phyloP scores from a whole-genome alignment of 2,888 invertebrate species.

The Adineta ricciae region DNA sequence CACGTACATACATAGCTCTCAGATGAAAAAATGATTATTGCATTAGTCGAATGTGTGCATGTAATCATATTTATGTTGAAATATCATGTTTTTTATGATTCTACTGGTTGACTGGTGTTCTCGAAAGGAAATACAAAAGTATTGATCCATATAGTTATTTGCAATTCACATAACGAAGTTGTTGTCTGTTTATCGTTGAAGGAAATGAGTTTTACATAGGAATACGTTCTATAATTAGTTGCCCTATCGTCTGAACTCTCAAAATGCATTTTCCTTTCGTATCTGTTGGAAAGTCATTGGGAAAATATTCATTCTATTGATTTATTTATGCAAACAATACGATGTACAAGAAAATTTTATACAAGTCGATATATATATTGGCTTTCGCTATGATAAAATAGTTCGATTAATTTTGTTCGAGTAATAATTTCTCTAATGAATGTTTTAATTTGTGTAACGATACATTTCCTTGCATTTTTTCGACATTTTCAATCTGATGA shows the following conservation, averaged over 20 bases:
- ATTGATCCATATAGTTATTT: not conserved
- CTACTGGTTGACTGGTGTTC: not conserved
- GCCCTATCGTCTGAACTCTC: no score
- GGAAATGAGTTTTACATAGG: not conserved
- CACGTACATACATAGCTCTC: no score
- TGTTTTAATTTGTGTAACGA: constrained; percentile 2
- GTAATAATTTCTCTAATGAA: not conserved
- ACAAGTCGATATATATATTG: not conserved
- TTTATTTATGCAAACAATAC: not conserved
- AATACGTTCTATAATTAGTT: no score
- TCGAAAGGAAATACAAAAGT: not conserved
- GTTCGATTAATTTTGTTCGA: not conserved
- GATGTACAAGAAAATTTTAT: not conserved
- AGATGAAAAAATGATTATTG: no score
- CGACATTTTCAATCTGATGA: not conserved
- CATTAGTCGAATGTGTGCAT: no score
- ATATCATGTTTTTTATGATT: not conserved
- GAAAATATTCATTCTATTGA: not conserved
- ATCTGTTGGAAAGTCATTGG: not conserved
- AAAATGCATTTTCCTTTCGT: no score
- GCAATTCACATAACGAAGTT: not conserved
- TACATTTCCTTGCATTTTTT: not conserved
- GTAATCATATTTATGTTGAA: no score
- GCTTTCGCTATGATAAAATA: not conserved
- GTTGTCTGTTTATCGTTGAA: not conserved